Conservation (phyloP, 1,140 invertebrate genomes). For the Ooceraea biroi region DNA sequence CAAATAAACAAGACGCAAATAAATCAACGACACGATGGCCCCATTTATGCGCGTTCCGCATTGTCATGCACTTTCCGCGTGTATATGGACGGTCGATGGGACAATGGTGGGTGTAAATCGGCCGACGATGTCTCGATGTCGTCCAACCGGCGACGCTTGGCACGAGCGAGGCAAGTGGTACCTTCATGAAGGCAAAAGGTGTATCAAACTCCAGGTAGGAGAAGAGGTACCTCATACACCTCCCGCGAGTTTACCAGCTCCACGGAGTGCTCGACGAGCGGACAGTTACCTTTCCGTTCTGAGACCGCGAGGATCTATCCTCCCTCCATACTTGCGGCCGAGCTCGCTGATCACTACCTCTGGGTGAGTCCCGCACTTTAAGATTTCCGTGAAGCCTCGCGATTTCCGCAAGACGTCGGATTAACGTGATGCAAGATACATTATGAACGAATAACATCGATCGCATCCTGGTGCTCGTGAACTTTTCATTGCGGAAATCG, state of each 20-base stretch:
- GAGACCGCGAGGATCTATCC: constrained; percentile 82
- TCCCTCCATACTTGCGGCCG: constrained; percentile 30
- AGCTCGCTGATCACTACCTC: constrained; percentile 44
- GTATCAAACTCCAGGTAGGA: constrained; percentile 78
- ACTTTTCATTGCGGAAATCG: too few relatives aligned
- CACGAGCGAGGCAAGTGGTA: constrained; percentile 51
- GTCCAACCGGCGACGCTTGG: constrained; percentile 29
- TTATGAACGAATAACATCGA: not conserved
- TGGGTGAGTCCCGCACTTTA: constrained; percentile 52
- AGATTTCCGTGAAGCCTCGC: not conserved
- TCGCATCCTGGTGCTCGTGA: not conserved
- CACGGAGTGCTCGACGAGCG: constrained; percentile 71
- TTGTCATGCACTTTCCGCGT: not conserved
- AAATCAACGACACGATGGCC: not conserved
- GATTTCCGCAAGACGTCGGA: not conserved
- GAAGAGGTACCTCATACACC: constrained; percentile 79
- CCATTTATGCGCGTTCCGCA: too few relatives aligned
- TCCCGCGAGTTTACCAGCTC: constrained; percentile 79
- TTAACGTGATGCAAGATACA: too few relatives aligned
- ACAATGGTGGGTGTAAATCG: not conserved
- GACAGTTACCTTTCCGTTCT: constrained; percentile 84
- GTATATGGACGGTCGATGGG: not conserved
- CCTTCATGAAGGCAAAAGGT: constrained; percentile 73
- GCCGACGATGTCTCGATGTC: constrained; percentile 13
- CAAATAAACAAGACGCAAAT: too few relatives aligned